Evolutionary conservation across 2,797 vertebrate species (phyloP).

Genomic region (Platalea minor): DNA sequence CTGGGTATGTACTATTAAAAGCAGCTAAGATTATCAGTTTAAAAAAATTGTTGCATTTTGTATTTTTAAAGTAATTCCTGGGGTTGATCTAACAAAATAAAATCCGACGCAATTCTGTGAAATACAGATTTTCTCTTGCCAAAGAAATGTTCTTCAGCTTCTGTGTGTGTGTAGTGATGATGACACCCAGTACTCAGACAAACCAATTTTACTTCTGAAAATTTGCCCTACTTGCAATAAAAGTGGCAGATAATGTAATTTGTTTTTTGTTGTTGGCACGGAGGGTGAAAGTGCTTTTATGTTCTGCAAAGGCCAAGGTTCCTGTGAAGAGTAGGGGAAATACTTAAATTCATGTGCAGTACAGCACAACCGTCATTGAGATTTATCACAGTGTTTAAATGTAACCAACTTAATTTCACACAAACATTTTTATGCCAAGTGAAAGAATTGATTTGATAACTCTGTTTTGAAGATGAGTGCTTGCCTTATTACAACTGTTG

Average conservation of each 20-base stretch:
- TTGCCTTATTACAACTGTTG: background rate
- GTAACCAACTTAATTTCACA: constrained; percentile 65
- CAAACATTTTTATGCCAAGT: constrained; percentile 58
- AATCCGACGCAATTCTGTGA: background rate
- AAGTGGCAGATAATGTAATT: constrained; percentile 50
- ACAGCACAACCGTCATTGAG: background rate
- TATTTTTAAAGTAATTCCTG: background rate
- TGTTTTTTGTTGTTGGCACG: constrained; percentile 10
- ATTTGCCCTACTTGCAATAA: constrained; percentile 8
- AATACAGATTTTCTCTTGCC: constrained; percentile 15
- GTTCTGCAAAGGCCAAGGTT: background rate
- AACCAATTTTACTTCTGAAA: constrained; percentile 21
- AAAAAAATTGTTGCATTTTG: background rate
- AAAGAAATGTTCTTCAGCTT: constrained; percentile 30
- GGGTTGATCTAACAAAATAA: background rate
- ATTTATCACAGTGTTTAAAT: constrained; percentile 60
- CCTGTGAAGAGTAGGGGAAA: constrained; percentile 2
- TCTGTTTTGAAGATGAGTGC: constrained; percentile 35
- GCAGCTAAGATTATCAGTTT: background rate
- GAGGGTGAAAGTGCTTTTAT: background rate
- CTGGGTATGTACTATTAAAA: background rate
- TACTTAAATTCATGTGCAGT: constrained; percentile 25
- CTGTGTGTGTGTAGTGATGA: background rate
- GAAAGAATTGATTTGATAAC: constrained; percentile 52
- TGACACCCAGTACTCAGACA: constrained; percentile 39